Evolutionary conservation across 2,888 invertebrate genomes (phyloP), one percentile per base, ranked within the genome.

Genomic region (Lochmaea capreae): DNA sequence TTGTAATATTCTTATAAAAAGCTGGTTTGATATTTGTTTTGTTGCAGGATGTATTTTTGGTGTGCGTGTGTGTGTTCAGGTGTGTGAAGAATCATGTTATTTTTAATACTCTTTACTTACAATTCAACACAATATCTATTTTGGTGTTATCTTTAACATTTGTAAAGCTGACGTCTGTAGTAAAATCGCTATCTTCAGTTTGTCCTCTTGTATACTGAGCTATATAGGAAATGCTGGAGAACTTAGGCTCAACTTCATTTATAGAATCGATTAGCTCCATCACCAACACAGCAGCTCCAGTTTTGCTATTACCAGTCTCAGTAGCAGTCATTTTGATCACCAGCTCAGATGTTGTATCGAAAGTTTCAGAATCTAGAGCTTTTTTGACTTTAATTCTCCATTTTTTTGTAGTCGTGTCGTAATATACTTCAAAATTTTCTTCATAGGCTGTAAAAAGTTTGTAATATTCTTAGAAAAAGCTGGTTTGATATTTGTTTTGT

Each of bases 81-180:
- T 62, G 12, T 26, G 0, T 69, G 16, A n/a, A n/a, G 49, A 12
- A 42, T 0, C 22, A 68, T 33, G 46, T 6, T 33, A 14, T 3
- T n/a, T n/a, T n/a, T n/a, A n/a, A n/a, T n/a, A n/a, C n/a, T 33
- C 6, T 65, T 12, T 39, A 73, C 72, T 73, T 76, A 72, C 75
- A 22, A 10, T 65, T 61, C 46, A 73, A 68, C 8, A 57, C 71
- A 63, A 67, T 43, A 33, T 70, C 69, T 3, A 72, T 52, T 65
- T 71, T 72, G 26, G 63, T 52, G 58, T 73, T 73, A 39, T 77
- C 73, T n/a, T n/a, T n/a, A n/a, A n/a, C 63, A 61, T 73, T 69
- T 42, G 57, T 68, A 63, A 72, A 84, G 2, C 33, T 65, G 26
- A 79, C 78, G 42, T 66, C 78, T 33, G 85, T 74, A 14, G 73